Base-by-base conservation (phyloP, 2,113 vertebrate genomes). In the Holacanthus passer region DNA sequence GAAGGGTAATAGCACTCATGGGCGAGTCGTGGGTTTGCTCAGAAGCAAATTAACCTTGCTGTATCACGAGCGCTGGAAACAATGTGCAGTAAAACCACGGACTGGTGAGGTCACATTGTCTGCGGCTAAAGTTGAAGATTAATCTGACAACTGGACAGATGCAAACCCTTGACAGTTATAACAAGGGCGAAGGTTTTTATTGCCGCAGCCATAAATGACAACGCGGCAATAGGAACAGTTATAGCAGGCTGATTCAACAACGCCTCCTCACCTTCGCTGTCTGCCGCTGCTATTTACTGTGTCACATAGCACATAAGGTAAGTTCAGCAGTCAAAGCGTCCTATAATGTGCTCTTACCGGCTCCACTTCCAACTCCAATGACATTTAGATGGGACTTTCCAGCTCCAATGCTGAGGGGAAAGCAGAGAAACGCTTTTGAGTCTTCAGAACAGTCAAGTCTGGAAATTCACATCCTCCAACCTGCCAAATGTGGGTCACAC, bases 311-410 rank as follows among this genome's bases (percentile, higher is more conserved):
- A 59, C 78, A 71, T 4, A 60, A 62, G 41, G 56, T 41, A 70
- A 73, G 70, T 79, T 81, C 66, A 74, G 37, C 60, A 39, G 66
- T 55, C n/a, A 79, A 80, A 66, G 55, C 45, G 65, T 74, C 45
- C 59, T 17, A 22, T 6, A 78, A 31, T 12, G 17, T 35, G 35
- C 24, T 83, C 95, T 96, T 92, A 97, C 96, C 96, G 87, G 94
- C 93, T 82, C 96, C 96, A 24, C 96, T 97, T 90, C 96, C 96
- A 62, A 97, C 94, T 81, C 96, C 96, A 73, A 97, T 93, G n/a
- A 97, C 89, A 62, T 82, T 96, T 45, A 97, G 82, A 53, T 91
- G 91, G 0, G 94, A 81, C 85, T 94, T 95, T 83, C 96, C 96
- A 17, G 87, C 5, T 84, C 96, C 96, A 0, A 97, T 78, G 29